Evolutionary conservation across 2,113 vertebrate species (phyloP), one percentile per base, ranked within the genome.

Genomic region (Panthera leo): DNA sequence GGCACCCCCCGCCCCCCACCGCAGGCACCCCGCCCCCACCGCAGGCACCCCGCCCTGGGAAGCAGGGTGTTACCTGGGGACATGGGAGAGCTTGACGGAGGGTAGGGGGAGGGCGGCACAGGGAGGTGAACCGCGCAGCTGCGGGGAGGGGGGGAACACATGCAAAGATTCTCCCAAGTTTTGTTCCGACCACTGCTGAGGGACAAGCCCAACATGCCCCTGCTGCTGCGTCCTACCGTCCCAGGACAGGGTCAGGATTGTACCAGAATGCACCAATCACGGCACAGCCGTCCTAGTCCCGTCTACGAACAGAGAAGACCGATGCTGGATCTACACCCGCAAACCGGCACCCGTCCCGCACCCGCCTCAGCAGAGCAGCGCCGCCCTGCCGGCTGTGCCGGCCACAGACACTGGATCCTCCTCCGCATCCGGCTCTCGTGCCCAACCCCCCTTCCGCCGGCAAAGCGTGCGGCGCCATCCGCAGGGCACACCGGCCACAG

Each of bases 221-320:
- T 0, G 9, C 36, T 36, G 36, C 11, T 16, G 3, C 0, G 31
- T 10, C 3, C 14, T 36, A 7, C 1, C 2, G 39, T 4, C 29
- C 25, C 12, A 0, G 1, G 3, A 3, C 19, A 18, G 0, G 48
- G 29, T 51, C 55, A 25, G 83, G 61, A 55, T 4, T 4, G 27
- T 19, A n/a, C 7, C 23, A 45, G 27, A 68, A 27, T 3, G 16
- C 7, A 14, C 23, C 23, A 19, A 18, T 13, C 3, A n/a, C 5
- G 4, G 16, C 68, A 31, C 1, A 63, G 42, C n/a, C 25, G 34
- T 55, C 89, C 48, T 12, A 7, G 5, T 21, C 61, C 2, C 2
- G 1, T 1, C 21, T 4, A 27, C 36, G 16, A 5, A 21, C 42
- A 5, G 34, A 53, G 31, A 10, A 5, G 12, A 5, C 5, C 6